A percentile compares a stretch with the other conserved stretches of the same genome.
Evolutionary conservation across 2,888 invertebrate genomes (phyloP).

Genomic region (Abrostola triplasia): DNA sequence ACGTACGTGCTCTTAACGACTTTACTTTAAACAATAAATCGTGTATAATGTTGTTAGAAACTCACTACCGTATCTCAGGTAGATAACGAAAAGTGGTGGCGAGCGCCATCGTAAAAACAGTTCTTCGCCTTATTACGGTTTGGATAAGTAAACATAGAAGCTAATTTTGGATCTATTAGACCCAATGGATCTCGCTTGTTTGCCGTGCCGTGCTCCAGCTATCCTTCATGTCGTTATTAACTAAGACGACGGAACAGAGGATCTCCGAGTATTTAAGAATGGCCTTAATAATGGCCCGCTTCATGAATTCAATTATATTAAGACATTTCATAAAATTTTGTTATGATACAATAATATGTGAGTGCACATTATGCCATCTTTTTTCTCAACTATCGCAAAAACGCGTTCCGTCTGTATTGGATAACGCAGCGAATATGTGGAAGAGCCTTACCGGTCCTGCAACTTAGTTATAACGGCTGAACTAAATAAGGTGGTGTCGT

Average conservation of each 20-base stretch:
- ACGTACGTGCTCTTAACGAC: constrained; percentile 53
- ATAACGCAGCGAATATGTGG: not conserved
- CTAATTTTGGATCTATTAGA: constrained; percentile 58
- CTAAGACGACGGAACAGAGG: too few species aligned
- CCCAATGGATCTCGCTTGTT: constrained; percentile 34
- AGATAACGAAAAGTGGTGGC: constrained; percentile 50
- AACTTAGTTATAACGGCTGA: not conserved
- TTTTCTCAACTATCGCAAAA: not conserved
- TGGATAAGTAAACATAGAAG: constrained; percentile 54
- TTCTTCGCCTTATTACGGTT: constrained; percentile 36
- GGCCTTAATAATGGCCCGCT: too few species aligned
- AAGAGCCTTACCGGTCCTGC: not conserved
- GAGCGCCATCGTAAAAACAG: constrained; percentile 56
- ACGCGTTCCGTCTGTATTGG: not conserved
- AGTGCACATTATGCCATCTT: not conserved
- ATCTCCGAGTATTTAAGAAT: too few species aligned
- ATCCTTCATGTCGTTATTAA: too few species aligned
- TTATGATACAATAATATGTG: too few species aligned
- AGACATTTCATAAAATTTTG: not conserved
- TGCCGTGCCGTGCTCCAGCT: constrained; percentile 12
- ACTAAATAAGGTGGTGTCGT: too few species aligned
- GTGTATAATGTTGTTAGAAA: constrained; percentile 61
- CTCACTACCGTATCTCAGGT: constrained; percentile 55
- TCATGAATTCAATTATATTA: not conserved
- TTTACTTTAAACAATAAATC: constrained; percentile 61